These are phyloP conservation scores for Falco rusticolus DNA, from an alignment of 2,797 vertebrate genomes.

Conservation along the genomic window DNA sequence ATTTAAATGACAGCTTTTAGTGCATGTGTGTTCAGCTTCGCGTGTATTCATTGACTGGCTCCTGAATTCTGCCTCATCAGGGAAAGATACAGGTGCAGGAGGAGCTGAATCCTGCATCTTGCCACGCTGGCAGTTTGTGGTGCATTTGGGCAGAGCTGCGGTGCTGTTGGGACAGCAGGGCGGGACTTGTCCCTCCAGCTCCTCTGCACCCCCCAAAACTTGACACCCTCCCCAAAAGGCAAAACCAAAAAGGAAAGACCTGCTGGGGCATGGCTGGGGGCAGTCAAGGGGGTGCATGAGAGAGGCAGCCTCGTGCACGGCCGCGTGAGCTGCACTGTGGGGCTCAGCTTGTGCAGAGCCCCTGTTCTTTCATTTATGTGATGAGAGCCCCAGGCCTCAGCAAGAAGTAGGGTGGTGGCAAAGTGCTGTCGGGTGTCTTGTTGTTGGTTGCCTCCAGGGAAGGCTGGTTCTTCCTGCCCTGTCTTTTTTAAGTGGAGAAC, in stretches of 20 bases:
- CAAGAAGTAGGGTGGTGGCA: neutral
- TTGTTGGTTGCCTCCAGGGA: neutral
- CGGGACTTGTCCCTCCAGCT: neutral
- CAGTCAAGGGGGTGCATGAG: neutral
- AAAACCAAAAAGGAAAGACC: neutral
- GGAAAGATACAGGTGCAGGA: neutral
- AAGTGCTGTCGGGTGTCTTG: neutral
- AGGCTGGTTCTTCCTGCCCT: neutral
- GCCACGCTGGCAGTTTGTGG: fast-evolving
- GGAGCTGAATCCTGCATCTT: neutral
- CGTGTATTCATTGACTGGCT: neutral
- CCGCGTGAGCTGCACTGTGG: neutral
- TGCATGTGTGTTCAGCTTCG: neutral
- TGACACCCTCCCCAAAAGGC: neutral
- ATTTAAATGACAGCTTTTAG: slow-evolving; percentile 28
- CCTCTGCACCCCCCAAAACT: fast-evolving
- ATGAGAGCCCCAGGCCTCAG: neutral
- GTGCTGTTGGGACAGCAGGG: neutral
- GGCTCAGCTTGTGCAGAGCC: neutral
- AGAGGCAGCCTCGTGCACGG: neutral
- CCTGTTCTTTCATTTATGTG: neutral
- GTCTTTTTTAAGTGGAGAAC: neutral
- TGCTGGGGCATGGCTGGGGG: neutral
- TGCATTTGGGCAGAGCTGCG: neutral
- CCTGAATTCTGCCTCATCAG: neutral